phyloP scores from a whole-genome alignment of 2,888 invertebrate genomes.

The Mythimna albipuncta region DNA sequence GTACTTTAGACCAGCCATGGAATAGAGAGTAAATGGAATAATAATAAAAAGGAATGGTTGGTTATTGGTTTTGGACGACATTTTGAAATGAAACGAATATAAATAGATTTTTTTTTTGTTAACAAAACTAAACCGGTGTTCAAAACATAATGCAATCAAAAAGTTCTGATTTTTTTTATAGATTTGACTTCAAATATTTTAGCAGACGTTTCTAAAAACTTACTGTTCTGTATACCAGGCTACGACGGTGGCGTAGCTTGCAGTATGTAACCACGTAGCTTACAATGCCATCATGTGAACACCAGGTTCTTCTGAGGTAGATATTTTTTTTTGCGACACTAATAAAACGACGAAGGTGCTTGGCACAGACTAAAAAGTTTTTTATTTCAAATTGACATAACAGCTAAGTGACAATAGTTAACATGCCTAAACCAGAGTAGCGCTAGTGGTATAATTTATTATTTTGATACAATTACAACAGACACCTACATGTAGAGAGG shows the following conservation, averaged over 20 bases:
- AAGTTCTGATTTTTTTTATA: background rate
- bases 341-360: no score
- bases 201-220: background rate
- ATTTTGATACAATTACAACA: no score
- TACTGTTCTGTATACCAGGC: background rate
- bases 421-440: no score
- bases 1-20: constrained; percentile 50
- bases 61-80: background rate
- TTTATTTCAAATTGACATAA: no score
- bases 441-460: no score
- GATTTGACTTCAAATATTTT: background rate
- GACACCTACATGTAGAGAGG: no score
- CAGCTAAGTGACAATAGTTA: no score
- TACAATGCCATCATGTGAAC: background rate
- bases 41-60: background rate
- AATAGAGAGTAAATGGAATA: constrained; percentile 9
- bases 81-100: background rate
- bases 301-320: no score
- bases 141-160: background rate
- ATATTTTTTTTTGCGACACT: no score
- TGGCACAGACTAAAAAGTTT: no score
- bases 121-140: no score
- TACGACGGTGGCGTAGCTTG: background rate
- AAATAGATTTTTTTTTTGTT: no score
- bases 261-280: background rate